These are phyloP conservation scores for Catostylus mosaicus DNA, from an alignment of 30 jellyfish, hydroid and myxozoan species.

Conservation along the genomic window DNA sequence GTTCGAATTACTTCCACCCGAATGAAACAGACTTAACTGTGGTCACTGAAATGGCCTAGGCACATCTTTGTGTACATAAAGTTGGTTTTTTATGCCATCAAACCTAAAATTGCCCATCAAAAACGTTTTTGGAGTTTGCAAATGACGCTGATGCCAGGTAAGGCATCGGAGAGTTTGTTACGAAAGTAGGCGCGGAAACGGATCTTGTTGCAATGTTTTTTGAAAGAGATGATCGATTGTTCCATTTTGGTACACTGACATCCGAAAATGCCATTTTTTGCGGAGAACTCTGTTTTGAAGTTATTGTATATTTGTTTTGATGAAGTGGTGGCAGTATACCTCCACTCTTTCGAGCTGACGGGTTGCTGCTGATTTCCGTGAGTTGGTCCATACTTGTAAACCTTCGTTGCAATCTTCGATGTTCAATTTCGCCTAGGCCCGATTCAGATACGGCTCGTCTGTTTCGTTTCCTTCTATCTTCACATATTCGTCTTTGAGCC, in stretches of 20 bases:
- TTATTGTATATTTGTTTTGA: not conserved
- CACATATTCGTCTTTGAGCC: slow-evolving; percentile 33
- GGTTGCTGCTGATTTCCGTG: not conserved
- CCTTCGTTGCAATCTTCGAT: not conserved
- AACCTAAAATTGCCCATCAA: slow-evolving; percentile 1
- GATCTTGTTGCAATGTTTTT: not conserved
- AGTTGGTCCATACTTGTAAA: not conserved
- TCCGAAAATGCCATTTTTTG: not conserved
- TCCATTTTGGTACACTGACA: not conserved
- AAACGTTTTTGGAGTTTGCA: slow-evolving; percentile 4
- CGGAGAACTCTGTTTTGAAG: not conserved
- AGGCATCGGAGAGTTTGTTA: not conserved
- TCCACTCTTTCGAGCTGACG: not conserved
- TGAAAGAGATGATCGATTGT: not conserved
- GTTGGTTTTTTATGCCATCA: no score
- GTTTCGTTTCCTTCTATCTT: slow-evolving; percentile 26
- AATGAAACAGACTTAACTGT: not conserved
- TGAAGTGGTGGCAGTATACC: not conserved
- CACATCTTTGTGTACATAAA: not conserved
- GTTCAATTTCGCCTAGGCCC: not conserved
- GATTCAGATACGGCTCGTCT: slow-evolving; percentile 30
- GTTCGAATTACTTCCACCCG: no score
- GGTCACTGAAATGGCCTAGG: not conserved
- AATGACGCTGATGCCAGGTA: not conserved
- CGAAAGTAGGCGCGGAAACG: slow-evolving; percentile 11